Conservation (phyloP, 2,888 invertebrate genomes). For the Chironomus tentans region DNA sequence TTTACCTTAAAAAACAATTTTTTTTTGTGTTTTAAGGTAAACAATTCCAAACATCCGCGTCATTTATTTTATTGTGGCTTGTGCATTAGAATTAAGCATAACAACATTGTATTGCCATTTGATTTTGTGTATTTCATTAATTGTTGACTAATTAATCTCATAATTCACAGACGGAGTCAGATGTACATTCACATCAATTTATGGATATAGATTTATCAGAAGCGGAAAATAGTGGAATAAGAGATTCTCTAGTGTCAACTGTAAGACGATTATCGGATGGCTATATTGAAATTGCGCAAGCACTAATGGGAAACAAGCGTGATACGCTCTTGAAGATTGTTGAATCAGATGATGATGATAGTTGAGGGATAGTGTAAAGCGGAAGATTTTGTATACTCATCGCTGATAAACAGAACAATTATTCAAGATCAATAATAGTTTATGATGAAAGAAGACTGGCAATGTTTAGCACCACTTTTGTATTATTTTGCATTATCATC, state of each 20-base stretch:
- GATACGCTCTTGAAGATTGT: slow-evolving; percentile 6
- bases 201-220: neutral
- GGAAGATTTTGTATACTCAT: too few relatives aligned
- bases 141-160: too few relatives aligned
- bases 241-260: neutral
- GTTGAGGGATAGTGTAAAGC: neutral
- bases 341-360: slow-evolving; percentile 12
- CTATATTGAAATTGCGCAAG: neutral
- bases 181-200: neutral
- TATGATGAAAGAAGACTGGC: neutral
- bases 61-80: too few relatives aligned
- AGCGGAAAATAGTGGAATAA: too few relatives aligned
- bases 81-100: too few relatives aligned
- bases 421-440: neutral
- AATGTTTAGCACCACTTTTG: neutral
- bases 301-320: neutral
- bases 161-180: neutral
- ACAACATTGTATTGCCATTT: too few relatives aligned
- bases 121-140: too few relatives aligned
- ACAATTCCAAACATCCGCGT: too few relatives aligned
- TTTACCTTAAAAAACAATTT: too few relatives aligned
- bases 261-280: neutral
- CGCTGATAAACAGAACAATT: too few relatives aligned
- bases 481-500: too few relatives aligned
- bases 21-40: too few relatives aligned